Base-by-base conservation (phyloP, 2,113 vertebrate genomes). In the Amblyopsis rosae region DNA sequence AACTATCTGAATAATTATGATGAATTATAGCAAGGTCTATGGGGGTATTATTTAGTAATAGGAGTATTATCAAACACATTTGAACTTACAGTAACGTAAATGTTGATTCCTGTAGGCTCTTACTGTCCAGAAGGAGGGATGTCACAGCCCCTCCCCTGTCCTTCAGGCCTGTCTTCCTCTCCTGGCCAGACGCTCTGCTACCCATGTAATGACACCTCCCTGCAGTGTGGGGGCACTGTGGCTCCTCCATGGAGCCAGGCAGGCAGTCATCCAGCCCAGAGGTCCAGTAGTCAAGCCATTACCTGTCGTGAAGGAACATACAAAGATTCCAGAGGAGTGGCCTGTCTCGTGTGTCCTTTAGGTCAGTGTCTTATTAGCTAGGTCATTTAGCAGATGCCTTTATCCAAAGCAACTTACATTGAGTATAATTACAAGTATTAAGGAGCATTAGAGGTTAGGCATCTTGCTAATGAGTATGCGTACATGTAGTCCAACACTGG, bases 241-340 rank as follows among this genome's bases (percentile, higher is more conserved):
- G 62, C 58, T 50, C 74, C 84, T n/a, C 62, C 62, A 67, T 85
- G 79, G 86, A 84, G 35, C 61, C 79, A 55, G 16, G 59, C 65
- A 1, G 67, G 73, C 41, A 48, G 11, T 17, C 50, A 53, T 13
- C 19, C 63, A 10, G 64, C 35, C 33, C 83, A 86, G 16, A 90
- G 82, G 62, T 82, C 84, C 9, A 72, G 73, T 67, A 72, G 73
- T 67, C 84, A 80, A 50, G 11, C 80, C 0, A 17, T 69, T 67
- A 55, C 65, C 74, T 94, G 92, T 81, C 84, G 77, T 19, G 74
- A 85, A 56, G 93, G 93, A 59, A 92, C 88, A 12, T 85, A 91
- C 79, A 85, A 77, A 75, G 82, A 88, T 16, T 2, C 35, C 0
- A 82, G 70, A 56, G 90, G 67, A 41, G 66, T 51, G 3, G 69